Conservation (phyloP, 2,888 invertebrate genomes). For the Nineta flava region DNA sequence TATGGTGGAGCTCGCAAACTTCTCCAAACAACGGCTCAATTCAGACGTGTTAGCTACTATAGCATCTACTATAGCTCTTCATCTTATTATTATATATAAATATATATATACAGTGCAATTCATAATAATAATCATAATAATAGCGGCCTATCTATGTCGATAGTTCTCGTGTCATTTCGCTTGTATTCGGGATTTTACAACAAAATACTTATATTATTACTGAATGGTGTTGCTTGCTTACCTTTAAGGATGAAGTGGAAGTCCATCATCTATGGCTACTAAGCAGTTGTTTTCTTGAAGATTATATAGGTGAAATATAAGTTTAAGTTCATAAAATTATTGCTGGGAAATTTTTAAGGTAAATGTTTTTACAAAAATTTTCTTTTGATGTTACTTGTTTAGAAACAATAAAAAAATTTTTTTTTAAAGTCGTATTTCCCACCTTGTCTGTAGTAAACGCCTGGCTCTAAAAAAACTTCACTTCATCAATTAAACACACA, state of each 20-base stretch:
- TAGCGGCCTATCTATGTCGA: slow-evolving; percentile 7
- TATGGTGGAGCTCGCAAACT: slow-evolving; percentile 13
- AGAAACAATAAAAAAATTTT: too few relatives aligned
- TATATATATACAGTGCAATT: too few relatives aligned
- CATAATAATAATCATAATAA: background rate
- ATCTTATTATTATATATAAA: slow-evolving; percentile 16
- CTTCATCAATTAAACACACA: too few relatives aligned
- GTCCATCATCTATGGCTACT: slow-evolving; percentile 17
- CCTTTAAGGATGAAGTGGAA: slow-evolving; percentile 14
- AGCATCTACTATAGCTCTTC: slow-evolving; percentile 18
- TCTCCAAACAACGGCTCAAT: slow-evolving; percentile 36
- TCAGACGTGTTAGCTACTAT: slow-evolving; percentile 26
- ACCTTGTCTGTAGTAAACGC: too few relatives aligned
- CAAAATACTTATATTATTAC: background rate
- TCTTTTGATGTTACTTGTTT: too few relatives aligned
- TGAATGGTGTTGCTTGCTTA: slow-evolving; percentile 10
- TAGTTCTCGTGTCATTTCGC: slow-evolving; percentile 10
- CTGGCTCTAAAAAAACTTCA: too few relatives aligned
- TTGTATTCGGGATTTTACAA: slow-evolving; percentile 4
- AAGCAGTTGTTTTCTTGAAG: slow-evolving; percentile 12
- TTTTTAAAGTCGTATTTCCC: too few relatives aligned
- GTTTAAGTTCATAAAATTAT: too few relatives aligned
- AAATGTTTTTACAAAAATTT: too few relatives aligned
- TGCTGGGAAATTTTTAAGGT: too few relatives aligned
- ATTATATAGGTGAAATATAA: too few relatives aligned